These are phyloP conservation scores for Alviniconcha strummeri DNA, from an alignment of 2,888 invertebrate genomes.

Conservation along the genomic window DNA sequence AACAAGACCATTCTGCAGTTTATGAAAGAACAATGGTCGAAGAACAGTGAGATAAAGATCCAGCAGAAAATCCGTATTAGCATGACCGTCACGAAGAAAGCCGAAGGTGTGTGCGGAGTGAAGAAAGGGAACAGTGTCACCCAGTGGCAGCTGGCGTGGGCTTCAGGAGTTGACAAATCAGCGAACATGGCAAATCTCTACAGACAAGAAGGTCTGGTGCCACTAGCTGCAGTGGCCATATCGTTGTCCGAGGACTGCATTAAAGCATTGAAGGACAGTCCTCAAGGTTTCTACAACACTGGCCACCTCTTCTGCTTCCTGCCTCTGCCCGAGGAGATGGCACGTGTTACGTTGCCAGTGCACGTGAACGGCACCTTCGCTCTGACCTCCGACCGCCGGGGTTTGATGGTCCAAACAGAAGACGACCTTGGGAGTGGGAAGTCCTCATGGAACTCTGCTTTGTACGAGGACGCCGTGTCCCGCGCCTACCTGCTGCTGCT, in stretches of 20 bases:
- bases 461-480: conserved; percentile 49
- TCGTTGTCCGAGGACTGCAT: conserved; percentile 12
- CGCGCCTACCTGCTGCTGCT: conserved; percentile 49
- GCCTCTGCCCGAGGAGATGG: conserved; percentile 56
- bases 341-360: conserved; percentile 56
- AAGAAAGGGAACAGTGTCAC: not conserved
- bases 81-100: not conserved
- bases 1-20: conserved; percentile 11
- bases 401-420: conserved; percentile 50
- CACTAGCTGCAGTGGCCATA: conserved; percentile 41
- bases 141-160: conserved; percentile 25
- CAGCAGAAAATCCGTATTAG: conserved; percentile 5
- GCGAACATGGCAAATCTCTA: not conserved
- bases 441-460: conserved; percentile 54
- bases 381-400: conserved; percentile 59
- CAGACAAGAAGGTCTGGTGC: conserved; percentile 5
- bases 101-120: conserved; percentile 8
- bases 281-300: conserved; percentile 47
- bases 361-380: conserved; percentile 68
- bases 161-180: conserved; percentile 7
- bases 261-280: conserved; percentile 16
- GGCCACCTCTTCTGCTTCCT: conserved; percentile 54
- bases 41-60: conserved; percentile 14
- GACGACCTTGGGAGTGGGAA: conserved; percentile 56
- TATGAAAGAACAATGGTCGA: conserved; percentile 1